These are phyloP conservation scores for Lamproptera curius DNA, from an alignment of 2,888 invertebrate species.

Conservation along the genomic window DNA sequence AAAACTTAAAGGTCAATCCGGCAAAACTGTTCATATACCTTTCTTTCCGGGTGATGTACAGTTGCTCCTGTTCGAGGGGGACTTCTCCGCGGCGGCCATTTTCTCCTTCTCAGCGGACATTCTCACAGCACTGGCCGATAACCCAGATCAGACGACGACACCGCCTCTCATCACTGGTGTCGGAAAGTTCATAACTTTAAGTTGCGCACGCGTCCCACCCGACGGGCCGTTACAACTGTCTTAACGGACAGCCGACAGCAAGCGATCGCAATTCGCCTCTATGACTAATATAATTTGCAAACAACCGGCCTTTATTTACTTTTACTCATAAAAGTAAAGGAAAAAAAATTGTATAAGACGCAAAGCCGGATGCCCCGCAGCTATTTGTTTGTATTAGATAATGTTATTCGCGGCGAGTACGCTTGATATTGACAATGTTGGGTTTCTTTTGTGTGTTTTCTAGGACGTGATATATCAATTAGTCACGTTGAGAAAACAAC, in stretches of 20 bases:
- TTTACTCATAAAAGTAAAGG: conserved; percentile 42
- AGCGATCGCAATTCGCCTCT: conserved; percentile 50
- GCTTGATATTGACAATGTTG: conserved; percentile 30
- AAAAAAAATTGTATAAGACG: conserved; percentile 30
- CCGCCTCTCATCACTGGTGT: conserved; percentile 59
- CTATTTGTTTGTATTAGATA: conserved; percentile 31
- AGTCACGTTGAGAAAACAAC: conserved; percentile 41
- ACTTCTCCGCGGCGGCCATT: conserved; percentile 67
- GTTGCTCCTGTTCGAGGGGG: conserved; percentile 70
- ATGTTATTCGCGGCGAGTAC: conserved; percentile 28
- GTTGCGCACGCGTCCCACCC: conserved; percentile 47
- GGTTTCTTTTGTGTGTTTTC: conserved; percentile 42
- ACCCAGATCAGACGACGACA: conserved; percentile 33
- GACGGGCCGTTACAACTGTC: conserved; percentile 41
- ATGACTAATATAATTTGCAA: conserved; percentile 60
- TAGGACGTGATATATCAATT: conserved; percentile 50
- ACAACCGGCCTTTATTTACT: conserved; percentile 57
- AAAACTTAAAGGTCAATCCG: too few relatives aligned
- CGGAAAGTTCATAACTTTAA: conserved; percentile 26
- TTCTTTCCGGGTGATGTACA: conserved; percentile 72
- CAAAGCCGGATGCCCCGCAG: conserved; percentile 39
- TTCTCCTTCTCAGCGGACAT: conserved; percentile 73
- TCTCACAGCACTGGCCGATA: conserved; percentile 36
- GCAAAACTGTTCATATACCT: conserved; percentile 45
- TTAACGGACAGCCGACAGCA: conserved; percentile 58